Evolutionary conservation across 2,797 vertebrate genomes (phyloP).

Genomic region (Rousettus madagascariensis): DNA sequence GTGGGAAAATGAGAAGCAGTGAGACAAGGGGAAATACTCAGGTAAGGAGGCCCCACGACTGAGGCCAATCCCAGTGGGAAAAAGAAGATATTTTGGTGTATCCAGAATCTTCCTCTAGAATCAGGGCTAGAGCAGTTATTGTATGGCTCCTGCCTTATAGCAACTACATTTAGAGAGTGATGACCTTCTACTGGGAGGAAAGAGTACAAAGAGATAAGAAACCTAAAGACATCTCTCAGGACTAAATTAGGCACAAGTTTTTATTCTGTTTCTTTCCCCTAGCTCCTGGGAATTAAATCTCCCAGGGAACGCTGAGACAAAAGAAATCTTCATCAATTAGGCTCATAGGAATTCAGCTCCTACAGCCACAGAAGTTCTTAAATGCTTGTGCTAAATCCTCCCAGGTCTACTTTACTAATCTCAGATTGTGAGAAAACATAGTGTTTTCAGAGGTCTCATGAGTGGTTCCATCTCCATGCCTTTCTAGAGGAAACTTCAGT

Average conservation of each 20-base stretch:
- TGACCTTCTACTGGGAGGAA: not conserved
- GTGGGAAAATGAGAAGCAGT: too few species aligned
- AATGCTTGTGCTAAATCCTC: not conserved
- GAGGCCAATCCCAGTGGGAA: too few species aligned
- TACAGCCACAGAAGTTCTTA: not conserved
- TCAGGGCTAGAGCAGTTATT: too few species aligned
- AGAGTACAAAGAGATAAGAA: not conserved
- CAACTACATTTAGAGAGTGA: not conserved
- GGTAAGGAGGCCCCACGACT: too few species aligned
- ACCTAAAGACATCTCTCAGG: not conserved
- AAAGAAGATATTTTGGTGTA: too few species aligned
- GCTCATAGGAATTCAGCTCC: not conserved
- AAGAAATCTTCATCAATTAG: not conserved
- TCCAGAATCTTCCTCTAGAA: too few species aligned
- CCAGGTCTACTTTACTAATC: not conserved
- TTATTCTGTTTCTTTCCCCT: not conserved
- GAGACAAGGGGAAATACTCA: too few species aligned
- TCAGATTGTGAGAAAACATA: not conserved
- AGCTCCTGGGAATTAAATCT: not conserved
- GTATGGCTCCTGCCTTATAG: not conserved
- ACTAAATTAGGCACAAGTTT: not conserved
- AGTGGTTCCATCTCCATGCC: not conserved
- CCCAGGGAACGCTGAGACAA: not conserved
- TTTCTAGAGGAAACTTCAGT: not conserved
- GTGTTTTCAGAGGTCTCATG: not conserved